Conservation (phyloP, 2,888 invertebrate species). For the Drosophila mercatorum region DNA sequence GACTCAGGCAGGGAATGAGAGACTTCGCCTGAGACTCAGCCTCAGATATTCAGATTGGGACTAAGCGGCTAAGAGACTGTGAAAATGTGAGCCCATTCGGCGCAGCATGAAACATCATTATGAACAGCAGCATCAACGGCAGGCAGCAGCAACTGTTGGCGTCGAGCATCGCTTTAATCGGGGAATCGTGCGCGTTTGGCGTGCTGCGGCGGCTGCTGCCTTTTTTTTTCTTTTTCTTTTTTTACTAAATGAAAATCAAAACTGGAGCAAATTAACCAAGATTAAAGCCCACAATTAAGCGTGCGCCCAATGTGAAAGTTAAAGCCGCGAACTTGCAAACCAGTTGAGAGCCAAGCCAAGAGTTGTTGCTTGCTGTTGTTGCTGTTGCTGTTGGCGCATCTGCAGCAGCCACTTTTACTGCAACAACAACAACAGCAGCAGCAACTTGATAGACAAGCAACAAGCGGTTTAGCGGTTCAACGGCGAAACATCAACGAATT, state of each 20-base stretch:
- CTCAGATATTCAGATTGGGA: not conserved
- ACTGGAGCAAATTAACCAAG: constrained; percentile 78
- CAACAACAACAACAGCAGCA: constrained; percentile 24
- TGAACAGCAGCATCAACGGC: not conserved
- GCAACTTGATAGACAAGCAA: constrained; percentile 26
- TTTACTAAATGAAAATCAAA: constrained; percentile 60
- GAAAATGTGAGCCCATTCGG: constrained; percentile 9
- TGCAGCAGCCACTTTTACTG: constrained; percentile 72
- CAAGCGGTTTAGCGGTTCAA: constrained; percentile 50
- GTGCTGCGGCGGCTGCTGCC: constrained; percentile 23
- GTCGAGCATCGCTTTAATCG: constrained; percentile 46
- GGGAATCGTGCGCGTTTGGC: constrained; percentile 46
- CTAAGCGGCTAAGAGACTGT: constrained; percentile 6
- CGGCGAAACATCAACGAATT: constrained; percentile 42
- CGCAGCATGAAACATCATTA: constrained; percentile 15
- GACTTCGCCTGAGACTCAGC: not conserved
- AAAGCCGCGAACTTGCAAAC: constrained; percentile 65
- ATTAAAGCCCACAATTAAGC: constrained; percentile 75
- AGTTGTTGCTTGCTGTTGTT: constrained; percentile 16
- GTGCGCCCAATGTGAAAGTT: constrained; percentile 76
- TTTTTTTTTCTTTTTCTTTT: not conserved
- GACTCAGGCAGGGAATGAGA: no score
- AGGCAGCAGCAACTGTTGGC: constrained; percentile 3
- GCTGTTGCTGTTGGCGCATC: constrained; percentile 51
- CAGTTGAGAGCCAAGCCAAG: constrained; percentile 51